Evolutionary conservation across 1,140 invertebrate genomes (phyloP).

Genomic region (Eufriesea mexicana): DNA sequence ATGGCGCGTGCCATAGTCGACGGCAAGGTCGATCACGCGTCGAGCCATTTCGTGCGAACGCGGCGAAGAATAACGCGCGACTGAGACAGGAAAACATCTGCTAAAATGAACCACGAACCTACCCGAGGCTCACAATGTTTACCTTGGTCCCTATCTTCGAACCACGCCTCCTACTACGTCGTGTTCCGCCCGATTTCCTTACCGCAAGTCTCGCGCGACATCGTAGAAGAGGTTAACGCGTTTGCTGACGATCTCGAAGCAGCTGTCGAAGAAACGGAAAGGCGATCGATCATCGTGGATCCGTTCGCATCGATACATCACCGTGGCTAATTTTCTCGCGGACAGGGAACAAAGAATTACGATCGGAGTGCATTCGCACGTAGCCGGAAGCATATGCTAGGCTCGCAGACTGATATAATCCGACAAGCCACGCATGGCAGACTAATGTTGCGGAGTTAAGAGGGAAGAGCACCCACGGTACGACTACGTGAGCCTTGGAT

Average conservation of each 20-base stretch:
- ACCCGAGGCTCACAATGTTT: too few relatives aligned
- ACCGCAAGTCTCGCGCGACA: too few relatives aligned
- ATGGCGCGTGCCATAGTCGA: too few relatives aligned
- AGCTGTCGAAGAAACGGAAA: background rate
- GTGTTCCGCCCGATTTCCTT: too few relatives aligned
- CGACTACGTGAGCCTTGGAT: conserved; percentile 61
- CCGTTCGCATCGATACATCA: background rate
- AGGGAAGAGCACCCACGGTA: background rate
- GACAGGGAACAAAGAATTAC: conserved; percentile 30
- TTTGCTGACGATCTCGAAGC: background rate
- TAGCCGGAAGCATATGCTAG: conserved; percentile 32
- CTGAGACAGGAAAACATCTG: too few relatives aligned
- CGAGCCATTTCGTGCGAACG: too few relatives aligned
- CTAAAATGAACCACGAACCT: too few relatives aligned
- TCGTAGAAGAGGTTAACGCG: too few relatives aligned
- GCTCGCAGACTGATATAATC: conserved; percentile 61
- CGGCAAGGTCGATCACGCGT: too few relatives aligned
- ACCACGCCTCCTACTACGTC: too few relatives aligned
- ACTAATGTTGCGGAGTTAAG: conserved; percentile 66
- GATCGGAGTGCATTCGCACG: conserved; percentile 32
- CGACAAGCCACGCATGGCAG: conserved; percentile 64
- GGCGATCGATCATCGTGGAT: background rate
- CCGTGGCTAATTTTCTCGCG: conserved; percentile 24
- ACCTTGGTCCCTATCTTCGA: too few relatives aligned
- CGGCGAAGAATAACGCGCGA: too few relatives aligned